Base-by-base conservation (phyloP, 2,888 invertebrate genomes). In the Nomada goodeniana region DNA sequence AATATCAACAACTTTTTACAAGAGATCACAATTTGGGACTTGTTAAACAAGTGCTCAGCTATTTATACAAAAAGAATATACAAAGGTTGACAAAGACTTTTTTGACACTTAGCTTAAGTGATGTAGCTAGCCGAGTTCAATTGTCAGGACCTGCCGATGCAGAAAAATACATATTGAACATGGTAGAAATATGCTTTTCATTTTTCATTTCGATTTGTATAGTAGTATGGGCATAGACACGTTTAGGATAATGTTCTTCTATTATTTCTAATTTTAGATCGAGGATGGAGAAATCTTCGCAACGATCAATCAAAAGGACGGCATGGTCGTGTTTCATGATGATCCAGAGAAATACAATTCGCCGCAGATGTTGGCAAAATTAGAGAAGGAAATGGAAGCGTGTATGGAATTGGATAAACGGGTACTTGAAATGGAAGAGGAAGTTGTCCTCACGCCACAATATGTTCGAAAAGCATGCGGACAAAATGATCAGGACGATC, bases 221-320 rank as follows among this genome's bases (percentile, higher is more conserved):
- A 2, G 2, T 29, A 2, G 3, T 29, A 61, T 10, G 9, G n/a
- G 13, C 20, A 13, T 55, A 29, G 36, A 36, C 36, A 5, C 36
- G 36, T 7, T 44, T 20, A 26, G 4, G 36, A 53, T 26, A 44
- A 50, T 55, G 2, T 13, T 13, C 20, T 26, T 18, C 20, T 44
- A 52, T 18, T 57, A 4, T 11, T 29, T 60, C 4, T 74, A 44
- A 70, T 85, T 87, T 44, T 90, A 98, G 98, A 99, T 99, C 91
- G 98, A 98, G 94, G 98, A 98, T 93, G 97, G 98, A 73, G 98
- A 99, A 95, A 99, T 99, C 89, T 98, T 97, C 94, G 99, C 99
- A 42, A 97, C 98, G 91, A 99, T 99, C 87, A 98, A 99, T 94
- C 98, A 99, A 94, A 98, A 98, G 94, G 99, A 99, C 94, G 99